Evolutionary conservation across 2,888 invertebrate species (phyloP).

Genomic region (Liopterus haemorrhoidalis): DNA sequence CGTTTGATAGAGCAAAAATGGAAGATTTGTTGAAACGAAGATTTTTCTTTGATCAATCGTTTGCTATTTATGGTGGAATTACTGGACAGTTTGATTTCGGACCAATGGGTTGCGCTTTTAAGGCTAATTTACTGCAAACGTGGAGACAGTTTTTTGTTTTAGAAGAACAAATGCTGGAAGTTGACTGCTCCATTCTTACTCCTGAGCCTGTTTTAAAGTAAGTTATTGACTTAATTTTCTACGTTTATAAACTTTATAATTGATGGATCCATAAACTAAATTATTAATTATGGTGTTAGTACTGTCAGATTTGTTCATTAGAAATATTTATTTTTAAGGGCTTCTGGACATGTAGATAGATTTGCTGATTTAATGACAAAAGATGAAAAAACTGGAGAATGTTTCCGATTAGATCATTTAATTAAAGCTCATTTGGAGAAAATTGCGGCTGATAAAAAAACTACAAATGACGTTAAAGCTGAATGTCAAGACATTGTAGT

Average conservation of each 20-base stretch:
- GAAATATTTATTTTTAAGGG: conserved; percentile 48
- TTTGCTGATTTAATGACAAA: conserved; percentile 99
- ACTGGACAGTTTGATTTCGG: conserved; percentile 97
- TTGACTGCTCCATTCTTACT: conserved; percentile 95
- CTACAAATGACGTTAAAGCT: conserved; percentile 59
- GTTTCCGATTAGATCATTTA: conserved; percentile 94
- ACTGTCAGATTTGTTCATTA: conserved; percentile 1
- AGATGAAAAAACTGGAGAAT: conserved; percentile 92
- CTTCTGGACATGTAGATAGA: conserved; percentile 97
- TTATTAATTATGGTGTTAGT: conserved; percentile 9
- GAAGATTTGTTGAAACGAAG: conserved; percentile 94
- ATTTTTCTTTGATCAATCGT: conserved; percentile 98
- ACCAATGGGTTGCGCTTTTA: conserved; percentile 98
- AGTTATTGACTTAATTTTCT: conserved; percentile 26
- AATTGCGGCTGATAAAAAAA: conserved; percentile 76
- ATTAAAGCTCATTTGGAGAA: conserved; percentile 93
- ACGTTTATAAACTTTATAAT: not conserved
- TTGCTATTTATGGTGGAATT: conserved; percentile 97
- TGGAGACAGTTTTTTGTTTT: conserved; percentile 96
- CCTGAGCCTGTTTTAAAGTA: conserved; percentile 93
- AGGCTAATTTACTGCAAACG: conserved; percentile 84
- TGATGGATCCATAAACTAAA: not conserved
- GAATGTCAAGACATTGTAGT: conserved; percentile 75
- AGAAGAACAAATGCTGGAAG: conserved; percentile 98
- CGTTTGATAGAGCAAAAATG: conserved; percentile 89